A percentile compares a stretch with the other conserved stretches of the same genome.
phyloP scores from a whole-genome alignment of 2,888 invertebrate species.

The Ochropleura plecta region DNA sequence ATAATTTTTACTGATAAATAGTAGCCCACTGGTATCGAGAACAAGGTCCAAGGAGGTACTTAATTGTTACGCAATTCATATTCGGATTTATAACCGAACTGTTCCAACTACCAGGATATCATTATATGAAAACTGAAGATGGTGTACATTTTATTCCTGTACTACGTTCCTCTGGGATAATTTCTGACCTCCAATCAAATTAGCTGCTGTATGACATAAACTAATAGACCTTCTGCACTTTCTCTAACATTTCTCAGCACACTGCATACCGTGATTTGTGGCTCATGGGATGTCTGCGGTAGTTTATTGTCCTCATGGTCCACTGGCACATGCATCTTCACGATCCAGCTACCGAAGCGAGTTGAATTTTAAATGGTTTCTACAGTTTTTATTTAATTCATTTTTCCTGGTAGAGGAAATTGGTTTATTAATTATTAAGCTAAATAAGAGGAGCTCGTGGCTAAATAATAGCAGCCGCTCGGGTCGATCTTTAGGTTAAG shows the following conservation, averaged over 20 bases:
- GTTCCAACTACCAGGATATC: background rate
- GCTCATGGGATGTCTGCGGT: conserved; percentile 57
- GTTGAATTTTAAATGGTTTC: conserved; percentile 54
- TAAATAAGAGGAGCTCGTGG: no score
- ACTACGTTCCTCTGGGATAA: background rate
- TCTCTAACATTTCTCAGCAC: background rate
- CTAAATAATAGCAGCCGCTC: no score
- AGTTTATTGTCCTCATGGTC: conserved; percentile 56
- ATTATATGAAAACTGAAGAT: background rate
- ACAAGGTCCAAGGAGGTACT: no score
- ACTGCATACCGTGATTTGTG: conserved; percentile 58
- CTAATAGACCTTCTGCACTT: conserved; percentile 28
- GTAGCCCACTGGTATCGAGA: no score
- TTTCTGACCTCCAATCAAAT: background rate
- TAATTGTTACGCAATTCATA: background rate
- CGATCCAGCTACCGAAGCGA: conserved; percentile 20
- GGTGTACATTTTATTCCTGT: background rate
- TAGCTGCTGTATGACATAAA: background rate
- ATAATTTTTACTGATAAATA: no score
- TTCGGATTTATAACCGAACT: background rate
- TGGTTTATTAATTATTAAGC: conserved; percentile 10
- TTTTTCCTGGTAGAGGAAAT: conserved; percentile 19
- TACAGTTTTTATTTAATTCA: conserved; percentile 4
- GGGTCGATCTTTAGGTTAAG: no score
- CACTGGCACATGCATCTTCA: conserved; percentile 59